Percentiles rank a stretch among this genome's conserved stretches.
phyloP scores from a whole-genome alignment of 1,140 invertebrate species.

The Calycopis cecrops region DNA sequence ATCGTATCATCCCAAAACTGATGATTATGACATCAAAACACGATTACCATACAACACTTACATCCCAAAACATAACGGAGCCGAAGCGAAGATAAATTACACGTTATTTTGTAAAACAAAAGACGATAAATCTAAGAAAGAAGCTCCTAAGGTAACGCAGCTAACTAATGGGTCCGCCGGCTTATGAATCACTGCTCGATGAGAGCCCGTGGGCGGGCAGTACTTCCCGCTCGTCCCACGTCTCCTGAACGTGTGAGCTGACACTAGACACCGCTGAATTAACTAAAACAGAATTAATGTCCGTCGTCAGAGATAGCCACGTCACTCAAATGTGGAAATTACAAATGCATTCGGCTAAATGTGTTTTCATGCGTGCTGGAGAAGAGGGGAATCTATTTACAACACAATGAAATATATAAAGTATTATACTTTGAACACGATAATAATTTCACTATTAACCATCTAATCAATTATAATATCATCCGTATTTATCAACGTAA shows the following conservation, averaged over 20 bases:
- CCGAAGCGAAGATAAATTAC: conserved; percentile 1
- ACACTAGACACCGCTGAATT: conserved; percentile 7
- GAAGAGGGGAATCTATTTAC: no score
- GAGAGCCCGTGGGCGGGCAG: conserved; percentile 50
- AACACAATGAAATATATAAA: no score
- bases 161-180: conserved; percentile 33
- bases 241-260: conserved; percentile 15
- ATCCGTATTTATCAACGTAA: no score
- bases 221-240: conserved; percentile 57
- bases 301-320: neutral
- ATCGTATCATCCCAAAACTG: no score
- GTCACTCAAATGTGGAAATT: neutral
- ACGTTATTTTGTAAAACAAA: conserved; percentile 5
- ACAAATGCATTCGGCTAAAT: neutral
- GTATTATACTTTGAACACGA: no score
- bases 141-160: conserved; percentile 14
- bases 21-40: neutral
- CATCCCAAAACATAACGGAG: conserved; percentile 15
- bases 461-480: no score
- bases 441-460: no score
- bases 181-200: conserved; percentile 53
- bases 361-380: no score
- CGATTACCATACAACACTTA: neutral
- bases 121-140: conserved; percentile 33
- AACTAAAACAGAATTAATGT: conserved; percentile 8